Conservation (phyloP, 2,888 invertebrate genomes). For the Melanotus villosus region DNA sequence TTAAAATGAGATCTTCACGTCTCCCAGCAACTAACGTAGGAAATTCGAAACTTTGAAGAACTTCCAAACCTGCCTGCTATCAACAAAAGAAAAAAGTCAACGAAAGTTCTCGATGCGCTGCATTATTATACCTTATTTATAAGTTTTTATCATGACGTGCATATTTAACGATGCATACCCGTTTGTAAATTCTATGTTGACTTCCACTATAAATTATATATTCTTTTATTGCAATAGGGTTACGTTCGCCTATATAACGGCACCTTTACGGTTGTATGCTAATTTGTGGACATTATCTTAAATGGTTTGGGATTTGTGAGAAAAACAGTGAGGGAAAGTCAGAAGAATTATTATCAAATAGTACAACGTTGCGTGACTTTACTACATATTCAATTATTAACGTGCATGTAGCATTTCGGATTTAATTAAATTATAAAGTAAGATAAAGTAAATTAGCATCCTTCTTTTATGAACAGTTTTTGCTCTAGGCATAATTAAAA, state of each 20-base stretch:
- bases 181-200: neutral
- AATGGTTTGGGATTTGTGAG: slow-evolving; percentile 24
- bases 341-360: slow-evolving; percentile 13
- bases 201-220: neutral
- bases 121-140: slow-evolving; percentile 32
- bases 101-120: neutral
- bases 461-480: neutral
- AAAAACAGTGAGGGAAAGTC: slow-evolving; percentile 23
- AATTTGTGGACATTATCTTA: slow-evolving; percentile 41
- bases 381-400: slow-evolving; percentile 9
- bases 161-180: slow-evolving; percentile 27
- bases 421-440: slow-evolving; percentile 28
- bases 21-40: slow-evolving; percentile 8
- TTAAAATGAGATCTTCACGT: slow-evolving; percentile 27
- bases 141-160: slow-evolving; percentile 32
- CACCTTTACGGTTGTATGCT: slow-evolving; percentile 36
- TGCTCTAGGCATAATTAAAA: too few relatives aligned
- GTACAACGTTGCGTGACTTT: slow-evolving; percentile 31
- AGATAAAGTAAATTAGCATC: neutral
- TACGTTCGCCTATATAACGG: slow-evolving; percentile 21
- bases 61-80: slow-evolving; percentile 23
- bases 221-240: neutral
- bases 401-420: slow-evolving; percentile 23
- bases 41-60: slow-evolving; percentile 27
- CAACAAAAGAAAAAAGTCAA: slow-evolving; percentile 10